Evolutionary conservation across 1,140 invertebrate species (phyloP), one percentile per base, ranked within the genome.

Genomic region (Pomacea maculata): DNA sequence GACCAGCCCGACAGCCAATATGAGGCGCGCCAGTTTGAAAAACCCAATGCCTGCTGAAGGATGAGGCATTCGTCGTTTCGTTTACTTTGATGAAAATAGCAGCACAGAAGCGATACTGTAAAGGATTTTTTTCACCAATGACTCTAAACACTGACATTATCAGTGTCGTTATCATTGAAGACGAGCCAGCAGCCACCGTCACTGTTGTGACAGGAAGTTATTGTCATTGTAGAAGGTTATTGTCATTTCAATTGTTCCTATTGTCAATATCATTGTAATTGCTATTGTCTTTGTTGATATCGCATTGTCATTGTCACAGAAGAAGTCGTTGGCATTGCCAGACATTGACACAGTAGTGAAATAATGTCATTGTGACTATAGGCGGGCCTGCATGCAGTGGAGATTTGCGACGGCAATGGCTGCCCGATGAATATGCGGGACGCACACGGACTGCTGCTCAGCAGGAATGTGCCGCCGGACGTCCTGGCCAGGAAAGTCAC

Each of bases 401-500:
- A 68, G 8, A n/a, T 25, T 8, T 61, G n/a, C 63, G 76, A 78
- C 45, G 34, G 21, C 11, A 21, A 54, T 14, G 76, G 76, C 10
- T 10, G 68, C 12, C 57, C n/a, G 63, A 7, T 78, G 63, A 14
- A n/a, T 17, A n/a, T 78, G 76, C 14, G 64, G 76, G 65, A 78
- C 12, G 76, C 29, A 2, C 25, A 68, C 63, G 76, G 76, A 19
- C 45, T 78, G 25, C 45, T 78, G 34, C 14, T 78, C 10, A 78
- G 76, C 65, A 12, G 25, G 25, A 67, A 78, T 45, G 21, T 68
- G 14, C 10, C 19, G 12, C 76, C 76, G 1, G 55, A 78, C 65
- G 11, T 78, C 34, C 29, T 78, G 76, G 19, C 21, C 15, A 68
- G 65, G 19, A 17, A 29, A 6, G 17, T 67, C n/a, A 45, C 21